These are phyloP conservation scores for Drosophila sechellia DNA, from an alignment of 1,140 invertebrate genomes.

Conservation along the genomic window DNA sequence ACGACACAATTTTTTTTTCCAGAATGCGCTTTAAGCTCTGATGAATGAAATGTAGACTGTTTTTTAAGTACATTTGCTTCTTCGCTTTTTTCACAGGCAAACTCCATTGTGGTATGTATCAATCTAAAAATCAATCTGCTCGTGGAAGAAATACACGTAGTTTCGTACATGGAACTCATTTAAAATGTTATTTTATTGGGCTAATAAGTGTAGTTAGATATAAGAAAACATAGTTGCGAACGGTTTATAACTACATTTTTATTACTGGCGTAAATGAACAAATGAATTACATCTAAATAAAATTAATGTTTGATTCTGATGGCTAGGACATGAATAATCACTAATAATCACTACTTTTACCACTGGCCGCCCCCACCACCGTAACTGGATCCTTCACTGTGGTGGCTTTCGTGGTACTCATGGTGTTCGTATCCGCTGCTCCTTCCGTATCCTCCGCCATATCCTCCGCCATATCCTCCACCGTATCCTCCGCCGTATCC, in stretches of 20 bases:
- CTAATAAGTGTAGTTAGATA: no score
- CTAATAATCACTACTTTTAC: slow-evolving; percentile 58
- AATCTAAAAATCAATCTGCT: no score
- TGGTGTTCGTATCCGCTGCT: slow-evolving; percentile 68
- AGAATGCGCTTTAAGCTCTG: no score
- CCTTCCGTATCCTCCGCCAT: slow-evolving; percentile 19
- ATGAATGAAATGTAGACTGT: no score
- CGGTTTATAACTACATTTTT: slow-evolving; percentile 1
- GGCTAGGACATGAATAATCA: slow-evolving; percentile 21
- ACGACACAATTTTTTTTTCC: no score
- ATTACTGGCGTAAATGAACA: slow-evolving; percentile 14
- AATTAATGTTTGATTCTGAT: slow-evolving; percentile 45
- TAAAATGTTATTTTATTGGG: no score
- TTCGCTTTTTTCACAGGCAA: no score
- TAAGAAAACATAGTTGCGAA: not conserved
- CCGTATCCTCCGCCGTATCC: slow-evolving; percentile 55
- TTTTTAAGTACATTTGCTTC: no score
- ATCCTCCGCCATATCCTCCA: slow-evolving; percentile 12
- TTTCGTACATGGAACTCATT: no score
- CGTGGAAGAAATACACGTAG: no score
- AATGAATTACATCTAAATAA: slow-evolving; percentile 65
- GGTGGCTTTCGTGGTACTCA: slow-evolving; percentile 65
- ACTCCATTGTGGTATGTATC: no score
- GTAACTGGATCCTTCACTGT: slow-evolving; percentile 48
- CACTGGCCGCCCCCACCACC: slow-evolving; percentile 46